Evolutionary conservation across 1,140 invertebrate genomes (phyloP), one percentile per base, ranked within the genome.

Genomic region (Bombus polaris): DNA sequence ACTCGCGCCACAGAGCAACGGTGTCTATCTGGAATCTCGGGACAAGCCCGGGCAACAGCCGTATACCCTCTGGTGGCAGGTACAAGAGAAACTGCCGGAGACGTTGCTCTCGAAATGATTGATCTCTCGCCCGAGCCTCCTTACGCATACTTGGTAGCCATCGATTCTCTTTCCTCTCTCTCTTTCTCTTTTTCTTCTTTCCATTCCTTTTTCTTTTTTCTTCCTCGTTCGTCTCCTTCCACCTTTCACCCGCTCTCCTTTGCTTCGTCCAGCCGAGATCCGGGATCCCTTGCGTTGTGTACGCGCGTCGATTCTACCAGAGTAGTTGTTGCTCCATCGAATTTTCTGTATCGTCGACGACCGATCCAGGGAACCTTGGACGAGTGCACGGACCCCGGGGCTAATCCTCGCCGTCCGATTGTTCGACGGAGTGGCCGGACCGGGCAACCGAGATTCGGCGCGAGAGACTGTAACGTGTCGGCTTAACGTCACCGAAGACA

Each of bases 401-500:
- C 80, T 83, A 89, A 89, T 88, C 85, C 88, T 66, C 9, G 35
- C 47, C 84, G 76, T 75, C 76, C 79, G 81, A 75, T 87, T 79
- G 87, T 78, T 79, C 78, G 44, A 77, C n/a, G 35, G 35, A 18
- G 37, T 42, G 35, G 35, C 74, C 39, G 32, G 35, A 42, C 57
- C 44, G 74, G 65, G 78, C 68, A 86, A 81, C 77, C 70, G 80
- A 83, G 42, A 75, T 85, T 87, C 88, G 78, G 72, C 62, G 66
- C 85, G 53, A 62, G 86, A 82, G 90, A 82, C 87, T 81, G 89
- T 91, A 89, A 91, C 87, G 88, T 91, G 90, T 91, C 90, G 90
- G 90, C 90, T 91, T 91, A 91, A 91, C 90, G 90, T 91, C 90
- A 91, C 53, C 89, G 74, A 72, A 83, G 89, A 90, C 88, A 78